A percentile compares a stretch with the other conserved stretches of the same genome.
These are phyloP conservation scores for Sebastes iracundus DNA, from an alignment of 2,797 vertebrate species.

Conservation along the genomic window DNA sequence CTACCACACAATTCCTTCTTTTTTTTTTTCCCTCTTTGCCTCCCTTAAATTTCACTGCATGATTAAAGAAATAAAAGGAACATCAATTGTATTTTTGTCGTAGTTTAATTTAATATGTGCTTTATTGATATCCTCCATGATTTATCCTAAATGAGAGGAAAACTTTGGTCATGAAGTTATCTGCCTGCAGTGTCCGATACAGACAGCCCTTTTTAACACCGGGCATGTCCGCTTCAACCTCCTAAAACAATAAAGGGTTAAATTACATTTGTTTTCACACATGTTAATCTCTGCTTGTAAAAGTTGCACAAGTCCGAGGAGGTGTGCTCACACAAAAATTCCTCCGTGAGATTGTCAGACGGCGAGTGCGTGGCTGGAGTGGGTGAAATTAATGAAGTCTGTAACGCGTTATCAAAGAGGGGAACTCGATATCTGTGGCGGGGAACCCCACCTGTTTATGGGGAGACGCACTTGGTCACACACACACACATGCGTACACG, in stretches of 20 bases:
- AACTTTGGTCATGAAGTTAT: constrained; percentile 9
- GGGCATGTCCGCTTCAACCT: constrained; percentile 46
- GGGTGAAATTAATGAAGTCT: constrained; percentile 81
- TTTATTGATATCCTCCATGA: background rate
- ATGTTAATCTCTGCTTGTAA: constrained; percentile 80
- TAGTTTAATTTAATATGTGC: background rate
- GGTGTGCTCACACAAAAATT: constrained; percentile 75
- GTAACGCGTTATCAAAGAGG: constrained; percentile 83
- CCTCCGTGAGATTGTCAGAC: constrained; percentile 70
- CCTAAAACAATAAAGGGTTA: constrained; percentile 72
- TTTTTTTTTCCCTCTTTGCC: background rate
- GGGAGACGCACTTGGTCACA: constrained; percentile 47
- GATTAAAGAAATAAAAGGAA: background rate
- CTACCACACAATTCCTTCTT: background rate
- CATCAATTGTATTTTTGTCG: background rate
- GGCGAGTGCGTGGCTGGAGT: constrained; percentile 65
- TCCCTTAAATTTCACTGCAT: background rate
- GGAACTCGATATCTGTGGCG: constrained; percentile 79
- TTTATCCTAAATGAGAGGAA: background rate
- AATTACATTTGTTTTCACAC: constrained; percentile 82
- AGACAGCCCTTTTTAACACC: constrained; percentile 41
- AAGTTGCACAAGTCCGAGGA: constrained; percentile 72
- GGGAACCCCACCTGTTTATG: constrained; percentile 82
- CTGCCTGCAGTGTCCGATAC: background rate
- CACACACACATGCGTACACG: constrained; percentile 8